Evolutionary conservation across 2,888 invertebrate genomes (phyloP), one percentile per base, ranked within the genome.

Genomic region (Phalera bucephala): DNA sequence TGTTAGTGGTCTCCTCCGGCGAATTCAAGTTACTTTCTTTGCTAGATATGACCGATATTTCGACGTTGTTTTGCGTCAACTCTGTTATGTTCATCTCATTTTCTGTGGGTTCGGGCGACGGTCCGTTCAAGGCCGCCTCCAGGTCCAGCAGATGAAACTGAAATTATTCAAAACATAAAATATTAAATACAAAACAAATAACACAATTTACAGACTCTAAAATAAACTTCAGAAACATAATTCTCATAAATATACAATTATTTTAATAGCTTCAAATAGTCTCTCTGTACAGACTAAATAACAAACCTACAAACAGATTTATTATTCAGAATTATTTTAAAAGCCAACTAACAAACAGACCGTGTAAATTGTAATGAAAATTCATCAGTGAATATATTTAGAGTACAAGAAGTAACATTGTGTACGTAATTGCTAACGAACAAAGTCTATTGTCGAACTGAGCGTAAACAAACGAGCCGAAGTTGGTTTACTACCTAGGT

Each of bases 101-200:
- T 4, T 81, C 81, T 4, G 57, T 53, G 4, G 52, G 56, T 19
- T 73, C 65, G 3, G 52, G 52, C 1, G 64, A 40, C 11, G 60
- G 60, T 8, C 60, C 70, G 15, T 66, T 61, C 10, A 77, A 43
- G 0, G 86, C 87, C 36, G 80, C 75, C 51, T 88, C 86, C 13
- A 80, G 72, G 29, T 87, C 84, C 39, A 85, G 56, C 41, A 83
- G 57, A 75, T 84, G 82, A 55, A 85, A 69, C 39, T 32, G 50
- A 30, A 42, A 45, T 40, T 10, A n/a, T n/a, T n/a, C 23, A 6
- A 45, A 49, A 44, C 6, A 31, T 9, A 8, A 25, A n/a, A 11
- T 2, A 9, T 25, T 19, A 3, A 14, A 3, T 14, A 9, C 9
- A 13, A 7, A 10, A 8, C 35, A 27, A 29, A 26, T 33, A 40